Conservation (phyloP, 2,888 invertebrate genomes). For the Steinernema carpocapsae region DNA sequence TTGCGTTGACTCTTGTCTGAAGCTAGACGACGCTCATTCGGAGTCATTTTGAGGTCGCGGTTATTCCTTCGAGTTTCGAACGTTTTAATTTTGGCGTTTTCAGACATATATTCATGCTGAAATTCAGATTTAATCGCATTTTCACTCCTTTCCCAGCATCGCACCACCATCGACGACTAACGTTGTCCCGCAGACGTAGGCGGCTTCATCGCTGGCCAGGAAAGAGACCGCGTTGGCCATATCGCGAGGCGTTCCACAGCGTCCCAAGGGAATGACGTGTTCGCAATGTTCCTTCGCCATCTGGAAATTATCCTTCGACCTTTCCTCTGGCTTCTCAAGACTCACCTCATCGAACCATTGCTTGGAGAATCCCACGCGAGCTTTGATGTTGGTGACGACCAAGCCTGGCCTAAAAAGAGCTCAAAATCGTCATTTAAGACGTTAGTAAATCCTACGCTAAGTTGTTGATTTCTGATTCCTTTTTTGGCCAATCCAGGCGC, state of each 20-base stretch:
- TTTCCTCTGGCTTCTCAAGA: constrained; percentile 1
- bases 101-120: too few relatives aligned
- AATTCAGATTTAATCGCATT: too few relatives aligned
- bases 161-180: background rate
- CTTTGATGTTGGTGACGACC: constrained; percentile 83
- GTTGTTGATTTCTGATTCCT: constrained; percentile 7
- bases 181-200: constrained; percentile 11
- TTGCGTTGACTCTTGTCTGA: too few relatives aligned
- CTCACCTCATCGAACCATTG: constrained; percentile 77
- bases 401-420: constrained; percentile 78
- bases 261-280: constrained; percentile 79
- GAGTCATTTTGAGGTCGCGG: too few relatives aligned
- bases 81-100: too few relatives aligned
- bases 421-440: background rate
- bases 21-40: too few relatives aligned
- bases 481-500: constrained; percentile 9
- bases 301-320: constrained; percentile 53
- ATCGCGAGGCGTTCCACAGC: too few relatives aligned
- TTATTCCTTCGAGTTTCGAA: too few relatives aligned
- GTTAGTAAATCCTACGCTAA: background rate
- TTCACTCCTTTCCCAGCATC: too few relatives aligned
- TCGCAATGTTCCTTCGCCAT: constrained; percentile 81
- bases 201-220: constrained; percentile 11
- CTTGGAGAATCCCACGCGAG: constrained; percentile 81
- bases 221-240: constrained; percentile 32